A percentile compares a stretch with the other conserved stretches of the same genome.
phyloP scores from a whole-genome alignment of 2,113 vertebrate genomes.

The Amazona guildingii region DNA sequence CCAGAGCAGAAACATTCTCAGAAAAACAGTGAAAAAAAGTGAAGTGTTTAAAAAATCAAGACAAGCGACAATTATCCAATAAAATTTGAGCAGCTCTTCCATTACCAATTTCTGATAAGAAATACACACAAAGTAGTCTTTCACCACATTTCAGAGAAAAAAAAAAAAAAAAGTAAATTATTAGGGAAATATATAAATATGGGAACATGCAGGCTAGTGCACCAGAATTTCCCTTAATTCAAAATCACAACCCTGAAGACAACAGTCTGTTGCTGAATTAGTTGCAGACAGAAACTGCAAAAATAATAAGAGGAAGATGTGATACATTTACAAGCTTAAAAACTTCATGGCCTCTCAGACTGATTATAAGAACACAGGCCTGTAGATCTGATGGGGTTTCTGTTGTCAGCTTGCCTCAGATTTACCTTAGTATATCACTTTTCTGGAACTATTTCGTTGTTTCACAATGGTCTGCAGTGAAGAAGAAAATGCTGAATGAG shows the following conservation, averaged over 20 bases:
- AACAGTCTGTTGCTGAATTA: neutral
- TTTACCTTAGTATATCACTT: fast-evolving
- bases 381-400: neutral
- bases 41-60: neutral
- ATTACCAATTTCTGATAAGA: neutral
- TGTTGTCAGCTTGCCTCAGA: neutral
- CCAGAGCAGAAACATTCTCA: neutral
- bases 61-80: neutral
- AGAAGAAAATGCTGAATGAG: slow-evolving; percentile 21
- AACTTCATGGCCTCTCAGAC: neutral
- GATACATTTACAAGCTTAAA: neutral
- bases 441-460: neutral
- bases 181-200: neutral
- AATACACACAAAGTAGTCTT: neutral
- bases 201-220: neutral
- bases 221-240: neutral
- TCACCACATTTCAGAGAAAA: neutral
- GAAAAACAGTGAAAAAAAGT: neutral
- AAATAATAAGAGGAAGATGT: neutral
- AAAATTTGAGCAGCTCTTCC: neutral
- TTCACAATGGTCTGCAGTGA: neutral
- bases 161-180: neutral
- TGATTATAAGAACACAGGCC: neutral
- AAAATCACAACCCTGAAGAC: neutral
- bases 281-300: neutral